These are phyloP conservation scores for Cichladusa arquata DNA, from an alignment of 2,113 vertebrate genomes.

Conservation along the genomic window DNA sequence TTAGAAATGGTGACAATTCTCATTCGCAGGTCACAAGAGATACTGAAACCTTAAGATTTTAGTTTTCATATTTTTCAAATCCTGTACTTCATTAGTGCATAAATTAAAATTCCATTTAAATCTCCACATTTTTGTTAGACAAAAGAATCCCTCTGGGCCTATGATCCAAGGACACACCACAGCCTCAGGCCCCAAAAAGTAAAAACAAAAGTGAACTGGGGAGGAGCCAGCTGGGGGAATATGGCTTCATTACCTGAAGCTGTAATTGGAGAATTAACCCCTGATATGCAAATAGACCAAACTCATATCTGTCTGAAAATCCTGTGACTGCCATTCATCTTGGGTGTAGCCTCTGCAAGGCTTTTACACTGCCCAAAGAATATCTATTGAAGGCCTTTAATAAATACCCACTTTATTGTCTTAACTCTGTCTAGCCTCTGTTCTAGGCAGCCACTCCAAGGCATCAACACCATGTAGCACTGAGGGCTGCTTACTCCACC, in stretches of 20 bases:
- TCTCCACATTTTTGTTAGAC: background rate
- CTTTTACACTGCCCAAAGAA: background rate
- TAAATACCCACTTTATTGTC: background rate
- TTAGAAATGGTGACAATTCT: background rate
- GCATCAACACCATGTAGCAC: background rate
- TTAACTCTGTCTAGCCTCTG: background rate
- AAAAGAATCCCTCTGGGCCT: background rate
- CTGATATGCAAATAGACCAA: background rate
- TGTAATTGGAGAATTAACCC: background rate
- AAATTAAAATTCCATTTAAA: background rate
- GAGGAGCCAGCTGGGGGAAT: background rate
- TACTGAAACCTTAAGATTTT: background rate
- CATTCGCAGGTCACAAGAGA: background rate
- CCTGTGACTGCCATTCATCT: rapidly evolving
- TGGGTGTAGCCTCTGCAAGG: background rate
- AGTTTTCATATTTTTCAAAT: background rate
- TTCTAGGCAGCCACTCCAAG: background rate
- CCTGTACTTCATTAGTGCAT: background rate
- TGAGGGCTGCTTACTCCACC: background rate
- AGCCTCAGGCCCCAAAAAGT: background rate
- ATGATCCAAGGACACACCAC: background rate
- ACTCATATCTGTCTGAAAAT: background rate
- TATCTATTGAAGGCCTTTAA: background rate
- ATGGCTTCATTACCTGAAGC: background rate
- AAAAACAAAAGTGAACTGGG: background rate